phyloP scores from a whole-genome alignment of 2,113 vertebrate species.

The Pluvianellus socialis region DNA sequence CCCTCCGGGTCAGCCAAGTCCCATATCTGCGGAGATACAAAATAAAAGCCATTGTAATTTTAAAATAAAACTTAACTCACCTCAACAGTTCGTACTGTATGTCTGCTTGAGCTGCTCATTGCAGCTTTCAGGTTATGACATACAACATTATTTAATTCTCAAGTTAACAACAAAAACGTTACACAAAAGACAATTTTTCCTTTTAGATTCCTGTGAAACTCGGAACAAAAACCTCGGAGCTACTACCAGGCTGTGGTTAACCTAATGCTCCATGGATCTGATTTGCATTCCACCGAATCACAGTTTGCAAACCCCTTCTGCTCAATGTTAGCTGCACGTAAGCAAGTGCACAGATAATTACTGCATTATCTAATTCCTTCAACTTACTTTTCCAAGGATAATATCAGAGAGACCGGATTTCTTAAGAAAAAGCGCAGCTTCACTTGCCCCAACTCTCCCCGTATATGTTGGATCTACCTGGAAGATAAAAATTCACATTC shows the following conservation, averaged over 20 bases:
- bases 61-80: not conserved
- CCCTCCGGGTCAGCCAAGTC: slow-evolving; percentile 97
- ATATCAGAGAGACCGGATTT: slow-evolving; percentile 92
- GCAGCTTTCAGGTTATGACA: not conserved
- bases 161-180: not conserved
- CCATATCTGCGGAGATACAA: slow-evolving; percentile 87
- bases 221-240: not conserved
- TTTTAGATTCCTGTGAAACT: not conserved
- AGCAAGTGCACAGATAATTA: not conserved
- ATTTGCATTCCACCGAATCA: not conserved
- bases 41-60: not conserved
- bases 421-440: slow-evolving; percentile 95
- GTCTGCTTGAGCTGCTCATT: not conserved
- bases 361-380: not conserved
- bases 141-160: not conserved
- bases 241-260: not conserved
- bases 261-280: not conserved
- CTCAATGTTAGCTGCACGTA: not conserved
- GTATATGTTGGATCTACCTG: slow-evolving; percentile 93
- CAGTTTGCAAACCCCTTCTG: not conserved
- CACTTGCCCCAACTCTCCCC: slow-evolving; percentile 89
- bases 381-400: slow-evolving; percentile 90
- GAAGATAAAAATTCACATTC: not conserved
- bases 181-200: not conserved
- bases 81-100: not conserved